These are phyloP conservation scores for Gallinago undulata DNA, from an alignment of 2,113 vertebrate genomes.

Conservation along the genomic window DNA sequence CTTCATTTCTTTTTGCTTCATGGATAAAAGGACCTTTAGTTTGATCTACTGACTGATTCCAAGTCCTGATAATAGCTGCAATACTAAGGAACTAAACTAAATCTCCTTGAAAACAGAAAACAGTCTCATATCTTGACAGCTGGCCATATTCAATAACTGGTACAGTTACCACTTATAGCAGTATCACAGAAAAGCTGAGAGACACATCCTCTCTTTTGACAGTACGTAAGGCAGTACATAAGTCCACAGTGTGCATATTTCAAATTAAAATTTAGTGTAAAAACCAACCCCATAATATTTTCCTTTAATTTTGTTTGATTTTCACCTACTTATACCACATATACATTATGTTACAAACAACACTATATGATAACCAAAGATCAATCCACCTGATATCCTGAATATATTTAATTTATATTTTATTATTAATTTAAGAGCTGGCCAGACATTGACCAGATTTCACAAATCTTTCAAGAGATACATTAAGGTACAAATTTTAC, in stretches of 20 bases:
- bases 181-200: neutral
- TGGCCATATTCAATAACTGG: neutral
- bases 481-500: neutral
- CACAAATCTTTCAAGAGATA: neutral
- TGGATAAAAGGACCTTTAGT: neutral
- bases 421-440: neutral
- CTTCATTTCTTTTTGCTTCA: neutral
- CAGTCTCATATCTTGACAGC: neutral
- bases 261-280: neutral
- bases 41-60: neutral
- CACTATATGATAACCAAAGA: neutral
- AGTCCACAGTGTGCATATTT: neutral
- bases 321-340: neutral
- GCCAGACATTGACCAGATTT: neutral
- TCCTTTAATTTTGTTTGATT: neutral
- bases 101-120: neutral
- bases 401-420: neutral
- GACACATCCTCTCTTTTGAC: neutral
- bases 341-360: neutral
- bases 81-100: neutral
- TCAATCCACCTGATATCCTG: neutral
- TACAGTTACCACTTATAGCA: neutral
- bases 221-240: accelerated
- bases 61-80: neutral
- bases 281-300: neutral